Evolutionary conservation across 2,888 invertebrate species (phyloP).

Genomic region (Pycnomerus fuliginosus): DNA sequence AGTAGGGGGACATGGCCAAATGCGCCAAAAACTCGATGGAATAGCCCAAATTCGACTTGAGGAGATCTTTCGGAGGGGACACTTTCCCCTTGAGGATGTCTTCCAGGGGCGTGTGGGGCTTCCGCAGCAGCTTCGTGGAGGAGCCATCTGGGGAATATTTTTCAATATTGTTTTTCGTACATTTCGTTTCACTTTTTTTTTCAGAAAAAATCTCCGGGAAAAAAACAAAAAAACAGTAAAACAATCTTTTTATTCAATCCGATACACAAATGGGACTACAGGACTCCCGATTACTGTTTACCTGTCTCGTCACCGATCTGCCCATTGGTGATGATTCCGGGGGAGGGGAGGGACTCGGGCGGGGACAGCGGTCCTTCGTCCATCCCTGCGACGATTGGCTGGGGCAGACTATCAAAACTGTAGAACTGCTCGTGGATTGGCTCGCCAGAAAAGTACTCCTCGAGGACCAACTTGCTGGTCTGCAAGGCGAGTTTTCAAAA

Average conservation of each 20-base stretch:
- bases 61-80: slow-evolving; percentile 22
- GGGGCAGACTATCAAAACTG: slow-evolving; percentile 51
- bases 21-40: slow-evolving; percentile 56
- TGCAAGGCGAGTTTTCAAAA: slow-evolving; percentile 43
- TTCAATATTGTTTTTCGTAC: no score
- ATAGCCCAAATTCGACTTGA: slow-evolving; percentile 35
- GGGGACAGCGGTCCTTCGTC: slow-evolving; percentile 44
- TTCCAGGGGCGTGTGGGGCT: slow-evolving; percentile 46
- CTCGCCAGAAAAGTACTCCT: slow-evolving; percentile 72
- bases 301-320: slow-evolving; percentile 15
- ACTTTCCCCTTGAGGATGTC: slow-evolving; percentile 45
- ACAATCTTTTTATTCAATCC: slow-evolving; percentile 17
- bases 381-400: slow-evolving; percentile 39
- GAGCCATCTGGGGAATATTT: no score
- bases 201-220: slow-evolving; percentile 7
- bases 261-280: slow-evolving; percentile 15
- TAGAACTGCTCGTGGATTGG: slow-evolving; percentile 52
- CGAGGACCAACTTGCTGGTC: slow-evolving; percentile 85
- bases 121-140: no score
- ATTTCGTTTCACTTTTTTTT: no score
- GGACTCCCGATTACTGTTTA: no score
- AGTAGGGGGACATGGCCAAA: slow-evolving; percentile 58
- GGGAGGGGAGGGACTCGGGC: slow-evolving; percentile 45
- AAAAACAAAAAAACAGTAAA: slow-evolving; percentile 12
- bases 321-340: slow-evolving; percentile 37